Base-by-base conservation (phyloP, 2,888 invertebrate species). In the Cordylochernes scorpioides region DNA sequence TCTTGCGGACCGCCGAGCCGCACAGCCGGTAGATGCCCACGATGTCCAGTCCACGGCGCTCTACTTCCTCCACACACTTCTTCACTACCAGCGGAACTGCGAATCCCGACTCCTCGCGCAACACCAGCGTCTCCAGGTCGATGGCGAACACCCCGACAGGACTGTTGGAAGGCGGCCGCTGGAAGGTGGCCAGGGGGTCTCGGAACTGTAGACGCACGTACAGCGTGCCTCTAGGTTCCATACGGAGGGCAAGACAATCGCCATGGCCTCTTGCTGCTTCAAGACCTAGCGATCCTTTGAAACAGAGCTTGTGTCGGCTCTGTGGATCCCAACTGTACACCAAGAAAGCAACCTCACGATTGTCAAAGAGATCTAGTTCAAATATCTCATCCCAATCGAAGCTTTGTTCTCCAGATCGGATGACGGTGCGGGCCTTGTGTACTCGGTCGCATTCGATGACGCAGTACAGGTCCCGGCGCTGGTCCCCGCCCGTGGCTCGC, bases 341-440 rank as follows among this genome's bases (percentile, higher is more conserved):
- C 42, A 94, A 63, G 40, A 97, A 72, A 49, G 94, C 88, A 41
- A 94, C 60, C 53, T 91, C 84, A 44, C 75, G 68, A 48, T 86
- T 86, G 47, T 80, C 75, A 24, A 88, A 82, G 36, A 94, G 61
- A 50, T 97, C 94, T 46, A 97, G 60, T 52, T 97, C 94, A 50
- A 97, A 97, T 10, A 84, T 82, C 53, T 97, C 97, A 50, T 94
- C 88, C 97, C 97, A 97, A 54, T 94, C 88, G 53, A 91, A 94
- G 50, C 84, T 82, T 30, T 38, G 38, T 52, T 88, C 88, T 3
- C 86, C 86, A 2, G 84, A 86, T 32, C 88, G 67, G 16, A 91
- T 86, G 47, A 88, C 88, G 18, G 88, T 91, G 33, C 91, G 62
- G 18, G 88, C 91, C 58, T 88, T 88, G 57, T 91, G 88, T 28